A percentile compares a stretch with the other conserved stretches of the same genome.
Evolutionary conservation across 2,888 invertebrate genomes (phyloP).

Genomic region (Pristionchus entomophagus): DNA sequence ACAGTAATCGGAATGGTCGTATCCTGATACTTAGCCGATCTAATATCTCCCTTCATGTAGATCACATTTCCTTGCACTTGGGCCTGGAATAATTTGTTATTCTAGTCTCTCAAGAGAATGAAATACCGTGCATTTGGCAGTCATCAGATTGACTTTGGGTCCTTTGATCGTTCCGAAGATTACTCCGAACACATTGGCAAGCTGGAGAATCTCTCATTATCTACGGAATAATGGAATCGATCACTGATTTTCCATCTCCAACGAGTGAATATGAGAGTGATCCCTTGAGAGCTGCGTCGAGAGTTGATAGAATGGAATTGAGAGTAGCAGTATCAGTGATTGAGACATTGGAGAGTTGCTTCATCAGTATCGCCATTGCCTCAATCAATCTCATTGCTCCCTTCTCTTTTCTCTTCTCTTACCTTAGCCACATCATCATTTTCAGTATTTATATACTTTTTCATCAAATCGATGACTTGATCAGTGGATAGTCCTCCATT

Average conservation of each 20-base stretch:
- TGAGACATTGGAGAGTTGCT: conserved; percentile 32
- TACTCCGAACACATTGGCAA: conserved; percentile 24
- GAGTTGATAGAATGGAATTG: conserved; percentile 44
- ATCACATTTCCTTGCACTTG: conserved; percentile 17
- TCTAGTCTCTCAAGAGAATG: neutral
- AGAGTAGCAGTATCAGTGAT: conserved; percentile 39
- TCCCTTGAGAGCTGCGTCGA: conserved; percentile 47
- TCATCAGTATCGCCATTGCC: conserved; percentile 38
- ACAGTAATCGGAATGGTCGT: neutral
- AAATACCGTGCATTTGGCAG: conserved; percentile 35
- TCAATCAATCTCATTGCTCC: neutral
- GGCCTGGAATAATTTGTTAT: conserved; percentile 29
- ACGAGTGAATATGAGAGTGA: conserved; percentile 47
- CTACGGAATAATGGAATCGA: no score
- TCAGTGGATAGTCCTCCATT: neutral
- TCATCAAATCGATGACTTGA: conserved; percentile 6
- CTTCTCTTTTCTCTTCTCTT: neutral
- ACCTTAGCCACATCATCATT: conserved; percentile 40
- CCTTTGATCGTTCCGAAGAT: conserved; percentile 47
- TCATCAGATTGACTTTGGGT: conserved; percentile 40
- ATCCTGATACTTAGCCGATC: conserved; percentile 44
- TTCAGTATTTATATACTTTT: neutral
- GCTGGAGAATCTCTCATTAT: neutral
- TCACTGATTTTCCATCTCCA: conserved; percentile 40
- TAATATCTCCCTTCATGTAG: conserved; percentile 49